Percentiles rank a stretch among this genome's conserved stretches.
Evolutionary conservation across 2,113 vertebrate species (phyloP).

Genomic region (Bambusicola thoracicus): DNA sequence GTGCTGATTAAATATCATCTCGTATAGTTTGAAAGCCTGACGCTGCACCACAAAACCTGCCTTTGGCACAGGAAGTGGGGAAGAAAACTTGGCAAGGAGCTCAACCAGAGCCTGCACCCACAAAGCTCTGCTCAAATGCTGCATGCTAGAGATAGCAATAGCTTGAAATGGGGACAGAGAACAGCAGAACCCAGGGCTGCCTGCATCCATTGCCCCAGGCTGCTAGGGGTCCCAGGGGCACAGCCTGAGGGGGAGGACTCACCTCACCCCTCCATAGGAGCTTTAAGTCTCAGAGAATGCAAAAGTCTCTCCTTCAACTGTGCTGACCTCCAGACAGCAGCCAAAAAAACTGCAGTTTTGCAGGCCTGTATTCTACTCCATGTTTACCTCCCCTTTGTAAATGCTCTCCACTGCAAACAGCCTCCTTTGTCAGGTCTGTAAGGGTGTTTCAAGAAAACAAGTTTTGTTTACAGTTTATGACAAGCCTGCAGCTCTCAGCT

Average conservation of each 20-base stretch:
- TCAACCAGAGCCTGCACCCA: neutral
- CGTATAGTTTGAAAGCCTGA: neutral
- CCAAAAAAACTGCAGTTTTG: neutral
- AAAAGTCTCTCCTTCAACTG: neutral
- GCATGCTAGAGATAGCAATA: accelerated
- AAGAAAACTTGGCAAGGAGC: neutral
- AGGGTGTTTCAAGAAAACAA: neutral
- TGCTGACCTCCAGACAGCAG: neutral
- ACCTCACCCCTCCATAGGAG: neutral
- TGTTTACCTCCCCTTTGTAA: neutral
- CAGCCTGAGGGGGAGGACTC: neutral
- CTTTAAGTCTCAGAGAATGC: neutral
- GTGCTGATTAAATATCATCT: neutral
- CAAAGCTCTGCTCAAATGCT: neutral
- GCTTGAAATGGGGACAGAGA: neutral
- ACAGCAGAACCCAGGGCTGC: neutral
- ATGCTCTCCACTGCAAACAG: neutral
- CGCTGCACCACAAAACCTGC: neutral
- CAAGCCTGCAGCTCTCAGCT: constrained; percentile 18
- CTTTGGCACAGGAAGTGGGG: neutral
- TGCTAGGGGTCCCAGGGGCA: neutral
- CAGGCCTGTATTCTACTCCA: neutral
- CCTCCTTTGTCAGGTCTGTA: neutral
- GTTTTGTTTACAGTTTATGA: constrained; percentile 13
- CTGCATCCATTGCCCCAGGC: accelerated